Base-by-base conservation (phyloP, 2,113 vertebrate genomes). In the Climacteris rufus region DNA sequence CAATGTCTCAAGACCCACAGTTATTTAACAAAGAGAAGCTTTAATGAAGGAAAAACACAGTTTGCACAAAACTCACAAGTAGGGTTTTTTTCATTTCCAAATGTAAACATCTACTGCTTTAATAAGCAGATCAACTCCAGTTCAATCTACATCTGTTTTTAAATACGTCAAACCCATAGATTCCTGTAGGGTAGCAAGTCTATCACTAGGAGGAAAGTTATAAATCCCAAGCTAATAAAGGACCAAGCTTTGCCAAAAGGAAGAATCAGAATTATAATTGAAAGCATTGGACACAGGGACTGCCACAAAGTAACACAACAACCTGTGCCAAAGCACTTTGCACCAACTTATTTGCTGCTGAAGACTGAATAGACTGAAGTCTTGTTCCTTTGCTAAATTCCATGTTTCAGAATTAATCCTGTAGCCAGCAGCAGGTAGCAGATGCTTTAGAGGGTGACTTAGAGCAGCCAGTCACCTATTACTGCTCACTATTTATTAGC, bases 401-500 rank as follows among this genome's bases (percentile, higher is more conserved):
- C 68, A 72, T 40, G 75, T 77, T 94, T 91, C 74, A 79, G 75
- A 84, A 93, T 88, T 83, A 78, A 91, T 79, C 56, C 83, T 94
- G 59, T 72, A 87, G 81, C 69, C 82, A 95, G 89, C 65, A 88
- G 90, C 92, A 95, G 79, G 86, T 94, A 96, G 79, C 83, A 91
- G 65, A 90, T 90, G 71, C 80, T 88, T 91, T 83, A 89, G 37
- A 91, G 66, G 61, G 50, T 33, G 35, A 77, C 68, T 83, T 74
- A 77, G 53, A 95, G 61, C 81, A 90, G 87, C 59, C 60, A 85
- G 63, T 96, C 91, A 89, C 81, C 87, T 87, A 49, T 90, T 70
- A 74, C 70, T 95, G 70, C 83, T 96, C 85, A 81, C 95, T 97
- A 96, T 93, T 97, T 97, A 95, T 96, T 94, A 89, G 76, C 75